Evolutionary conservation across 1,140 invertebrate species (phyloP), one percentile per base, ranked within the genome.

Genomic region (Agrypnia vestita): DNA sequence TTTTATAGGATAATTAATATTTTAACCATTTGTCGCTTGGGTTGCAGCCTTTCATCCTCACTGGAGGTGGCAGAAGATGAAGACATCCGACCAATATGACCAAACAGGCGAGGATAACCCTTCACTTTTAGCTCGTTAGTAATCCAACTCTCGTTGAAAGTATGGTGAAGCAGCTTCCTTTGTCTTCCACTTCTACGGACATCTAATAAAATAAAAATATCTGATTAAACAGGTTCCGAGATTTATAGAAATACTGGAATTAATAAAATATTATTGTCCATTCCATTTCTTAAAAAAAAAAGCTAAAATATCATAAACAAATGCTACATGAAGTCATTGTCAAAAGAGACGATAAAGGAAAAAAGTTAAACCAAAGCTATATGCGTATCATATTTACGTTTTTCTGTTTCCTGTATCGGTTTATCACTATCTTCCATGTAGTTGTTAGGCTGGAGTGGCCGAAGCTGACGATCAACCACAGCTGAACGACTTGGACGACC

Each of bases 381-480:
- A n/a, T 35, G 49, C 8, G 8, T 51, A 47, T 67, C 4, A n/a
- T 25, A 78, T 51, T 56, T 61, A 82, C 81, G 79, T 51, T 21
- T 78, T 79, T 80, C 79, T 15, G 82, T 88, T 84, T 88, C 86
- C 80, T 89, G 88, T 81, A 89, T 89, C 4, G 88, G 88, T 82
- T 90, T 90, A 79, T 90, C 89, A 83, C 88, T 89, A n/a, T 89
- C 89, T 83, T 90, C 88, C 84, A 89, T 87, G 75, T 89, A 89
- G 76, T 89, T 89, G 76, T 89, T 90, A 76, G 87, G 85, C 4
- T 86, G 86, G 12, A 85, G 85, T 15, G 87, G 86, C 43, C 86
- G 71, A 10, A 83, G 64, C 21, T 83, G 71, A 10, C 82, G 69
- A 21, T 75, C 78, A 7, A 67, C 71, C 9, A 69, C 78, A 35